phyloP scores from a whole-genome alignment of 2,113 vertebrate genomes.

The Elephantulus edwardii region DNA sequence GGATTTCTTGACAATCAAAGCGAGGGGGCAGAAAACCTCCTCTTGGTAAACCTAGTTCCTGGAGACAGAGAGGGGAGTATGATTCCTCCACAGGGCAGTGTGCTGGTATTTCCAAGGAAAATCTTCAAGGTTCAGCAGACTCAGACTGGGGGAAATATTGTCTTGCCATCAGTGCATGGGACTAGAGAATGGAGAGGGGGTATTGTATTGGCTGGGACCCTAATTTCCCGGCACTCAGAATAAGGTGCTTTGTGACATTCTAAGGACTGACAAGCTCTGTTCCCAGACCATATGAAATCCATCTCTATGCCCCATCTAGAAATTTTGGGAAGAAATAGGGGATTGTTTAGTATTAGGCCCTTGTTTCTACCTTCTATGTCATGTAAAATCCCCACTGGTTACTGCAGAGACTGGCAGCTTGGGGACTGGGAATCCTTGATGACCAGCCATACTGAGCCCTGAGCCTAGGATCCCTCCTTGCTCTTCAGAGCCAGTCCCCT shows the following conservation, averaged over 20 bases:
- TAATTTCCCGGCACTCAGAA: background rate
- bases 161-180: too few species aligned
- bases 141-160: background rate
- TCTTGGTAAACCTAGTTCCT: background rate
- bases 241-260: too few species aligned
- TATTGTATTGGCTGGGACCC: rapidly evolving
- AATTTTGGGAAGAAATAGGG: rapidly evolving
- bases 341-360: background rate
- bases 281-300: background rate
- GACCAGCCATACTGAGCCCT: background rate
- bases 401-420: background rate
- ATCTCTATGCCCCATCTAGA: background rate
- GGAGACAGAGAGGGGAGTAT: background rate
- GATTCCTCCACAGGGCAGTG: background rate
- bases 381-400: background rate
- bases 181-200: background rate
- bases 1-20: too few species aligned
- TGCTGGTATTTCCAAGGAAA: background rate
- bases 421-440: background rate
- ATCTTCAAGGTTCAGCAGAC: background rate
- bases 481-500: background rate
- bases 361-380: background rate
- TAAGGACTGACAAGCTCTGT: background rate
- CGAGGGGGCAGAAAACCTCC: background rate
- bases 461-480: background rate